Percentiles rank a stretch among this genome's conserved stretches.
phyloP scores from a whole-genome alignment of 2,888 invertebrate genomes.

The Diaprepes abbreviatus region DNA sequence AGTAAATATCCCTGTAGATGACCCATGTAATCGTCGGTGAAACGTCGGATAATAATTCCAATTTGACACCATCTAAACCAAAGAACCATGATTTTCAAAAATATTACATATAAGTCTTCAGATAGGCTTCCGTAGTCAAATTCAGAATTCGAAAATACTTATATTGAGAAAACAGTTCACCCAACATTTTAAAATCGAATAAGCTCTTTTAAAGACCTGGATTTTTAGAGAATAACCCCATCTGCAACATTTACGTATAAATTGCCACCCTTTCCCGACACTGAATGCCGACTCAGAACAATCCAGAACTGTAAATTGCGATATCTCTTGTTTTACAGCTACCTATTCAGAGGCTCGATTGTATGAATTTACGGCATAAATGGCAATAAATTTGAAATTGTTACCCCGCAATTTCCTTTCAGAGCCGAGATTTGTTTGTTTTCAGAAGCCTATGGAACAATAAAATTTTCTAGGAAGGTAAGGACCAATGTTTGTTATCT shows the following conservation, averaged over 20 bases:
- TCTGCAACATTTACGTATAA: constrained; percentile 15
- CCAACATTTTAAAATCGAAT: too few relatives aligned
- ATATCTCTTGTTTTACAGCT: constrained; percentile 43
- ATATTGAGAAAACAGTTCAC: too few relatives aligned
- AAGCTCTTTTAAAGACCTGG: too few relatives aligned
- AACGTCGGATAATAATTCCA: too few relatives aligned
- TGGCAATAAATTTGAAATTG: constrained; percentile 43
- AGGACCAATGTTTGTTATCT: not conserved
- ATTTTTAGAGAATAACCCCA: constrained; percentile 10
- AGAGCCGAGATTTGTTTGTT: constrained; percentile 17
- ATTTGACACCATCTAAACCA: too few relatives aligned
- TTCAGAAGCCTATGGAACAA: constrained; percentile 24
- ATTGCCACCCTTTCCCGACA: constrained; percentile 26
- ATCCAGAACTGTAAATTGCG: constrained; percentile 39
- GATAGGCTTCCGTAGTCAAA: too few relatives aligned
- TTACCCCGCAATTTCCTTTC: constrained; percentile 40
- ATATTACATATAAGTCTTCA: too few relatives aligned
- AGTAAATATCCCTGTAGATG: too few relatives aligned
- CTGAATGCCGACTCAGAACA: constrained; percentile 31
- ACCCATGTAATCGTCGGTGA: too few relatives aligned
- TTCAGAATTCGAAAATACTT: too few relatives aligned
- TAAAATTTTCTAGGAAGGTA: constrained; percentile 18
- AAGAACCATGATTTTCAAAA: too few relatives aligned
- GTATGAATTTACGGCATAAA: constrained; percentile 43
- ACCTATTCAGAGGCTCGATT: constrained; percentile 36